Conservation (phyloP, 2,797 vertebrate species). For the Notamacropus eugenii region DNA sequence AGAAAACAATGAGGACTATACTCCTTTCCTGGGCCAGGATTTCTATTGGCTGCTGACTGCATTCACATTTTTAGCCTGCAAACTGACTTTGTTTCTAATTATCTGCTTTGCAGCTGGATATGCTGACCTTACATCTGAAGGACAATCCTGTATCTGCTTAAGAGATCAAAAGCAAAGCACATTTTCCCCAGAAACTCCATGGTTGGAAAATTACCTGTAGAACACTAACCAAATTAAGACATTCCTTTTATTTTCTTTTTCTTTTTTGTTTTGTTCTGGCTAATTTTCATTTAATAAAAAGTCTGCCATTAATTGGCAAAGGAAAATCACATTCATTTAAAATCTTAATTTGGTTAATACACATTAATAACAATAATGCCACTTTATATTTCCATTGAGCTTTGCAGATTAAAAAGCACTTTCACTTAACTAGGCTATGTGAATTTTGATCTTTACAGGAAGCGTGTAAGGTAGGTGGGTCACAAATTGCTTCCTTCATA, state of each 20-base stretch:
- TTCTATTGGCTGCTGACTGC: conserved; percentile 13
- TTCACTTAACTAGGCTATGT: not conserved
- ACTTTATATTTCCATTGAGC: not conserved
- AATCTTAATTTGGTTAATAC: conserved; percentile 3
- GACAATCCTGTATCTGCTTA: conserved; percentile 64
- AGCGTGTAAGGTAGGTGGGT: not conserved
- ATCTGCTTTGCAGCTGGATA: conserved; percentile 66
- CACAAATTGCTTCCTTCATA: not conserved
- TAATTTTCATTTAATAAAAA: conserved; percentile 57
- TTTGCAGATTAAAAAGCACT: not conserved
- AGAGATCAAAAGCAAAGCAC: conserved; percentile 54
- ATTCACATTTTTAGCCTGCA: conserved; percentile 33
- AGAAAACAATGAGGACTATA: not conserved
- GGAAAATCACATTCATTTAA: conserved; percentile 44
- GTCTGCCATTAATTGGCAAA: conserved; percentile 13
- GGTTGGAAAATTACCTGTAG: conserved; percentile 49
- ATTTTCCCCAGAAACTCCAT: conserved; percentile 21
- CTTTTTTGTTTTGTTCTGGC: conserved; percentile 26
- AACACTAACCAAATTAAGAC: conserved; percentile 17
- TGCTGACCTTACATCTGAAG: conserved; percentile 75
- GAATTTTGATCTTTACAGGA: not conserved
- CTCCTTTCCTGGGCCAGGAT: accelerated
- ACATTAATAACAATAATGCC: not conserved
- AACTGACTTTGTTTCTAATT: conserved; percentile 64
- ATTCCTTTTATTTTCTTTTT: not conserved